A percentile compares a stretch with the other conserved stretches of the same genome.
Evolutionary conservation across 2,113 vertebrate species (phyloP).

Genomic region (Oreochromis tanganicae): DNA sequence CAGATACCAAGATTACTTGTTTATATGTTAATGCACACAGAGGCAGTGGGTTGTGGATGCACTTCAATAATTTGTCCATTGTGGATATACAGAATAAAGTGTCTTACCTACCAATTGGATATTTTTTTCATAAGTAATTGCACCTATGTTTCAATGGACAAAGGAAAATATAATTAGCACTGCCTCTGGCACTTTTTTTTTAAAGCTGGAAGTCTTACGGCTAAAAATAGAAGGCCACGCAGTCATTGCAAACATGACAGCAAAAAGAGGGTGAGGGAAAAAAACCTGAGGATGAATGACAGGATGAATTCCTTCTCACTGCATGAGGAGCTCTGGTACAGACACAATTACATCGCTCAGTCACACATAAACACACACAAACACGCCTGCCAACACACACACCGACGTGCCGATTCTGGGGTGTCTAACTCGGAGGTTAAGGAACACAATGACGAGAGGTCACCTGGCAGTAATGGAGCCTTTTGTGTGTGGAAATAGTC

Average conservation of each 20-base stretch:
- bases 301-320: slow-evolving; percentile 27
- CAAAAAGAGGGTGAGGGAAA: background rate
- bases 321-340: slow-evolving; percentile 7
- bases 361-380: slow-evolving; percentile 7
- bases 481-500: slow-evolving; percentile 73
- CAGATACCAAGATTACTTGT: background rate
- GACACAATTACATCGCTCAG: slow-evolving; percentile 21
- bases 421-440: slow-evolving; percentile 54
- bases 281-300: slow-evolving; percentile 34
- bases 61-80: rapidly evolving
- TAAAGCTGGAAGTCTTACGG: background rate
- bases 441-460: slow-evolving; percentile 64
- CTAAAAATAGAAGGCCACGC: slow-evolving; percentile 23
- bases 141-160: background rate
- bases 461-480: slow-evolving; percentile 70
- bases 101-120: background rate
- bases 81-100: background rate
- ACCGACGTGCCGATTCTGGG: background rate
- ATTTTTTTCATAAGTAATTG: background rate
- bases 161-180: slow-evolving; percentile 12
- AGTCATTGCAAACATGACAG: slow-evolving; percentile 6
- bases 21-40: background rate
- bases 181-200: background rate
- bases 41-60: rapidly evolving
- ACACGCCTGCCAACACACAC: slow-evolving; percentile 15